phyloP scores from a whole-genome alignment of 2,113 vertebrate species.

The Pycnonotus jocosus region DNA sequence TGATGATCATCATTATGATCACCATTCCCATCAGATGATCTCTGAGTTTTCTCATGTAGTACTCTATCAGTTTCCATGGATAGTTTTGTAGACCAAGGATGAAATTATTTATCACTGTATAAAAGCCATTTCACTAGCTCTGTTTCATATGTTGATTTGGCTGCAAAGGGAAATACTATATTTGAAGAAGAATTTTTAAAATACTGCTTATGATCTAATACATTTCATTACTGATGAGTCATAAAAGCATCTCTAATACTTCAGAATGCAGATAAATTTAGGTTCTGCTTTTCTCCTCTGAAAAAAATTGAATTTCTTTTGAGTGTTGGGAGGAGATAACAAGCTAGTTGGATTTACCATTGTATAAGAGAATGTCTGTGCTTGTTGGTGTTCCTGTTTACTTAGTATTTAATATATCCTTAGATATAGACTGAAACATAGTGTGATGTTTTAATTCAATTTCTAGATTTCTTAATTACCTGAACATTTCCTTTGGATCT shows the following conservation, averaged over 20 bases:
- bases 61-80: background rate
- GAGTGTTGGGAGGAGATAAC: background rate
- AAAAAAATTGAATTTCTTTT: background rate
- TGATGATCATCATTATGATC: background rate
- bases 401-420: background rate
- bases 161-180: background rate
- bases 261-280: background rate
- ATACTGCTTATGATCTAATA: background rate
- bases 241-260: background rate
- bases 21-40: background rate
- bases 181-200: background rate
- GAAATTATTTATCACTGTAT: background rate
- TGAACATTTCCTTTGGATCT: slow-evolving; percentile 6
- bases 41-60: background rate
- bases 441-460: background rate
- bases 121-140: background rate
- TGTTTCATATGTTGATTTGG: background rate
- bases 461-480: slow-evolving; percentile 27
- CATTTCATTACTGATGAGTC: background rate
- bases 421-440: background rate
- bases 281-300: background rate
- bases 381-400: background rate
- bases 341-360: background rate
- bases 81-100: background rate
- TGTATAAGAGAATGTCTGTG: background rate